Evolutionary conservation across 1,140 invertebrate species (phyloP), one percentile per base, ranked within the genome.

Genomic region (Stegodyphus mimosarum): DNA sequence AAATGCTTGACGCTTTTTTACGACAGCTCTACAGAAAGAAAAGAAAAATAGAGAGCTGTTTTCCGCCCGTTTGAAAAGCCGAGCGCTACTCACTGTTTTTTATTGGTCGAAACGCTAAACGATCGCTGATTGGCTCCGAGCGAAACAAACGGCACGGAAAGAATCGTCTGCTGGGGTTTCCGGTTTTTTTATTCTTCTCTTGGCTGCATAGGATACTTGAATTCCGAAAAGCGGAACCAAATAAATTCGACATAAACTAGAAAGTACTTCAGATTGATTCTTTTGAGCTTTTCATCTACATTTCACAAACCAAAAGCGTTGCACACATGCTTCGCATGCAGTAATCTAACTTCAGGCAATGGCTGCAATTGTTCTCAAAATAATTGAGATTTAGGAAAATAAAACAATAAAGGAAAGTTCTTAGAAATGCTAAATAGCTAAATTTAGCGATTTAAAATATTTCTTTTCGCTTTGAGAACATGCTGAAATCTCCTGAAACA

Each of bases 81-180:
- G 72, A 74, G 72, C 52, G 72, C 72, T 60, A 33, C 53, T 60
- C 72, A 18, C 18, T 4, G 18, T 60, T 74, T 74, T 74, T 74
- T 63, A 74, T 60, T 63, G 72, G 52, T 33, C 52, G 33, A 53
- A 33, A 53, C 60, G 72, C 17, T 74, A 74, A 74, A 74, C 72
- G 72, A 48, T 74, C 18, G 72, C 53, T 60, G 72, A 74, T 74
- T 74, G 72, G 53, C 53, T 49, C 33, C 50, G 60, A 74, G 33
- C 17, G 72, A 52, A 74, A 74, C 72, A 55, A 74, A 74, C 72
- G 72, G 60, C 15, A 60, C 72, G 72, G 72, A 74, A 74, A 74
- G 53, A 74, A 74, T 74, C 72, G 72, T 60, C 53, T 60, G 51
- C 52, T 74, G 53, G 53, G 18, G 18, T 17, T 74, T 74, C 15